Conservation (phyloP, 2,888 invertebrate species). For the Aricia artaxerxes region DNA sequence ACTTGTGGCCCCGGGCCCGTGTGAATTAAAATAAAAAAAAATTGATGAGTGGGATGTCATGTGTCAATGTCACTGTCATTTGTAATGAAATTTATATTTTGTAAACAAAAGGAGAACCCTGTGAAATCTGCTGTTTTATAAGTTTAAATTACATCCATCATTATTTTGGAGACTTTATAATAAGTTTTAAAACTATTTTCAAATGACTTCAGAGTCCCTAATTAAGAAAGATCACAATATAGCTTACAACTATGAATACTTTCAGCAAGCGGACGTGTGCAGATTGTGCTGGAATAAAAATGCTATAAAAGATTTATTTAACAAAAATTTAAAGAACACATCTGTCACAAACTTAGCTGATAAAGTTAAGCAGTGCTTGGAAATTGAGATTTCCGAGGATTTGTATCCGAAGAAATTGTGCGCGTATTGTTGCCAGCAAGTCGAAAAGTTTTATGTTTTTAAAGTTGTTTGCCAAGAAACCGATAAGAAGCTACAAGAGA, state of each 20-base stretch:
- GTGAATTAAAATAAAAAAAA: background rate
- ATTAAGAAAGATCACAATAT: background rate
- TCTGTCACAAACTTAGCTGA: constrained; percentile 44
- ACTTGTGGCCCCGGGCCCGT: too few relatives aligned
- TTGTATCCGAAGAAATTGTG: constrained; percentile 57
- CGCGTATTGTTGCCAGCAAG: constrained; percentile 51
- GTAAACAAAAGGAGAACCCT: background rate
- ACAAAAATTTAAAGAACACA: constrained; percentile 35
- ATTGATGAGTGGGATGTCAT: too few relatives aligned
- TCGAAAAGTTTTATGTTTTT: constrained; percentile 60
- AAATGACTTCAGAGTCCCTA: background rate
- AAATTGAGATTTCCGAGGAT: constrained; percentile 51
- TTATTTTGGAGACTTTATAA: background rate
- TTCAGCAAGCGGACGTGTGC: constrained; percentile 60
- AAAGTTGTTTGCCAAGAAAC: constrained; percentile 58
- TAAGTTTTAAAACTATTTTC: background rate
- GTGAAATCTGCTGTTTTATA: background rate
- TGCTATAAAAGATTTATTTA: constrained; percentile 48
- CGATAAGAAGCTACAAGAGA: constrained; percentile 52
- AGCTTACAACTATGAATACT: constrained; percentile 58
- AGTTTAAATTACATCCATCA: background rate
- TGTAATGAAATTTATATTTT: background rate
- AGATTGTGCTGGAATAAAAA: constrained; percentile 63
- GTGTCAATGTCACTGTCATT: background rate
- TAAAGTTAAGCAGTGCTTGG: constrained; percentile 58